Percentiles rank a stretch among this genome's conserved stretches.
Conservation (phyloP, 2,888 invertebrate genomes). For the Meloe dianella region DNA sequence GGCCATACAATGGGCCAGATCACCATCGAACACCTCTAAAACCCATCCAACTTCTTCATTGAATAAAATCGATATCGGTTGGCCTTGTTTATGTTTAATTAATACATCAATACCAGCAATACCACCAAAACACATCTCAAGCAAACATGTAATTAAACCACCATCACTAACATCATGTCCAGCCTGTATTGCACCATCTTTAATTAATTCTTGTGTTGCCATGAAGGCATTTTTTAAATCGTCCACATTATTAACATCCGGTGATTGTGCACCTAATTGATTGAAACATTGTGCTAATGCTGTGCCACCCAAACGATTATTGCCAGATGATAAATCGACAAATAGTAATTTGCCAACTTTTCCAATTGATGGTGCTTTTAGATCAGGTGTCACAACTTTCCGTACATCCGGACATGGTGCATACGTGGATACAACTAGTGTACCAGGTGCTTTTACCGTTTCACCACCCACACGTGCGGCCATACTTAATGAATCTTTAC, state of each 20-base stretch:
- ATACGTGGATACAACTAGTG: slow-evolving; percentile 94
- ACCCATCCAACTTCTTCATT: slow-evolving; percentile 88
- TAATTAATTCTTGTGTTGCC: slow-evolving; percentile 82
- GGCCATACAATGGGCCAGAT: slow-evolving; percentile 66
- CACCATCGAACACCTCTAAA: slow-evolving; percentile 69
- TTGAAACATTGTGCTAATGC: slow-evolving; percentile 90
- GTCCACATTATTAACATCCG: slow-evolving; percentile 78
- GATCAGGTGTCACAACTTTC: slow-evolving; percentile 87
- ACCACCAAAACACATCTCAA: slow-evolving; percentile 98
- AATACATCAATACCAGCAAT: slow-evolving; percentile 79
- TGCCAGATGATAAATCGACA: slow-evolving; percentile 77
- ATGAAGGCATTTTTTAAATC: slow-evolving; percentile 78
- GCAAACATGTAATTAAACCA: slow-evolving; percentile 84
- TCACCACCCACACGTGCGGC: slow-evolving; percentile 81
- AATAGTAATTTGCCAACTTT: slow-evolving; percentile 73
- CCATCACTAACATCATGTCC: slow-evolving; percentile 99
- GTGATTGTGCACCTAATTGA: slow-evolving; percentile 70
- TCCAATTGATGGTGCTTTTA: slow-evolving; percentile 71
- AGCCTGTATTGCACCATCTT: slow-evolving; percentile 72
- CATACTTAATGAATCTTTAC: slow-evolving; percentile 98
- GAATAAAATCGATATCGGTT: slow-evolving; percentile 74
- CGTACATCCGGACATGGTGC: slow-evolving; percentile 92
- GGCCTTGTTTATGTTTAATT: slow-evolving; percentile 64
- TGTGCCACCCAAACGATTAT: slow-evolving; percentile 86
- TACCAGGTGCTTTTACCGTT: slow-evolving; percentile 80